Base-by-base conservation (phyloP, 2,888 invertebrate genomes). In the Volucella inflata region DNA sequence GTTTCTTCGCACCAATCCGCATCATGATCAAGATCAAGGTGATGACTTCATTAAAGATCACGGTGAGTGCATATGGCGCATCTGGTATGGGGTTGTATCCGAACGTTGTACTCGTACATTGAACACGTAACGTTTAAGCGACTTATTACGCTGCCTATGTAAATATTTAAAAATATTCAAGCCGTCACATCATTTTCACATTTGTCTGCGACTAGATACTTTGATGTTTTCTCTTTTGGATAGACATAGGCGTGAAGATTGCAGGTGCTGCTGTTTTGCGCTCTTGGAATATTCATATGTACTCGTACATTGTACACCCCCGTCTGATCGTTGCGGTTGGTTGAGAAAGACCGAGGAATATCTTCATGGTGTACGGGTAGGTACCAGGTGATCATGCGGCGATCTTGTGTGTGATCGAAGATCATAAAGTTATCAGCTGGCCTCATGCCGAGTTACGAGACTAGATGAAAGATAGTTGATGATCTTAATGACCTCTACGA, bases 21-120 rank as follows among this genome's bases (percentile, higher is more conserved):
- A 42, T 44, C 72, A 55, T 55, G 83, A 60, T 62, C 78, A 79
- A 79, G 83, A 83, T 83, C 78, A 83, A 79, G 83, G 78, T 64
- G 67, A 68, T 12, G 42, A 60, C 44, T n/a, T 44, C 10, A 30
- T 21, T 40, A 62, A 83, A 79, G 83, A 62, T 83, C 68, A 50
- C 40, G 16, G 44, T 14, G 48, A 17, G 30, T 60, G 72, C 71
- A 76, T 42, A 50, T 40, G 36, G 11, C 30, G 16, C 36, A 21
- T 21, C 21, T 21, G 9, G 14, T 36, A 14, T 48, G 57, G 10
- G 64, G 42, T 44, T 17, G 16, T 21, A 38, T 21, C n/a, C 2
- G 40, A 59, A 17, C 46, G 38, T 30, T 64, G 46, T 21, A 67
- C 11, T 21, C 21, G 21, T 21, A 21, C 21, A 21, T 3, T 21